Conservation (phyloP, 2,888 invertebrate genomes). For the Nephrotoma guestfalica region DNA sequence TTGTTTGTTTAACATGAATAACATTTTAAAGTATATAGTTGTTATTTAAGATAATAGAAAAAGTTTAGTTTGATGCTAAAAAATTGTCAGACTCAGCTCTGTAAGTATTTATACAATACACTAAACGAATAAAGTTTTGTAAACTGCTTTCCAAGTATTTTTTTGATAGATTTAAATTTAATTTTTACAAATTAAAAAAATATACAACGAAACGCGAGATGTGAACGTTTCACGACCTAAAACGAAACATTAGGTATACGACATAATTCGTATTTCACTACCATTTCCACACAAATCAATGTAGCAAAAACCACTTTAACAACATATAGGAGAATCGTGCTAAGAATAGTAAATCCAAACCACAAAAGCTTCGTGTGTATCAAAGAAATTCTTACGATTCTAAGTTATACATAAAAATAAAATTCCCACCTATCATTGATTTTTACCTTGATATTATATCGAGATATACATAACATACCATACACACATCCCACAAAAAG, state of each 20-base stretch:
- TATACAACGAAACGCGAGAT: background rate
- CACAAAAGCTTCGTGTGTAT: background rate
- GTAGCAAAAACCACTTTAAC: background rate
- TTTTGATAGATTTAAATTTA: too few relatives aligned
- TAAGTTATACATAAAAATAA: background rate
- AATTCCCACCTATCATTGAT: background rate
- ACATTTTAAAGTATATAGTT: background rate
- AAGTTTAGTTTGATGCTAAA: background rate
- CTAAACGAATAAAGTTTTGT: background rate
- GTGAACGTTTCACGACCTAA: background rate
- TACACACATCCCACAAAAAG: background rate
- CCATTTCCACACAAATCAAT: background rate
- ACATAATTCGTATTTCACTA: background rate
- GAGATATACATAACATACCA: background rate
- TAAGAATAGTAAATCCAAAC: background rate
- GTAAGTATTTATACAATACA: background rate
- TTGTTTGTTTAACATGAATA: too few relatives aligned
- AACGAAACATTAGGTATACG: background rate
- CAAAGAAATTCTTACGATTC: background rate
- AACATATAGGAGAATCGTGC: background rate
- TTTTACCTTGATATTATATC: background rate
- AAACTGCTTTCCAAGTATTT: background rate
- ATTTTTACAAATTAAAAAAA: too few relatives aligned
- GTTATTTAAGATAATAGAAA: background rate
- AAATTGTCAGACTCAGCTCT: background rate